Base-by-base conservation (phyloP, 2,888 invertebrate species). In the Zaprionus bogoriensis region DNA sequence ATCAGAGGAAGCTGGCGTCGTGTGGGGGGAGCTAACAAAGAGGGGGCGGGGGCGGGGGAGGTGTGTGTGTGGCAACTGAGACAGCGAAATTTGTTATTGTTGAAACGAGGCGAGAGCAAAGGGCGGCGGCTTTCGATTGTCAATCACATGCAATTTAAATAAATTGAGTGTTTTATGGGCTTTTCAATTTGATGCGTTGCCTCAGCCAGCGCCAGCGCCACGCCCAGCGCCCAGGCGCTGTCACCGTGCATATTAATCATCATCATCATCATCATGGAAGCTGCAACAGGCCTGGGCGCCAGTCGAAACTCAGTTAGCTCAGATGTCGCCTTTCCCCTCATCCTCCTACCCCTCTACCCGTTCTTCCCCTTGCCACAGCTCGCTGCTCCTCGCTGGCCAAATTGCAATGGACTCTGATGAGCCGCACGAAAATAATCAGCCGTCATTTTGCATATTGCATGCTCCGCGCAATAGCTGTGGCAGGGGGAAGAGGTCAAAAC, bases 101-200 rank as follows among this genome's bases (percentile, higher is more conserved):
- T 67, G 46, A 54, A 64, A 60, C 67, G 67, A 39, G 47, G 14
- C n/a, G 36, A 20, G 48, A 59, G 61, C 38, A 51, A 38, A 47
- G 61, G 45, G 55, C 51, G 22, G 20, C 12, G 57, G 30, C 53
- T 39, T 67, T 72, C 73, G 70, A 76, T 86, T 81, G 87, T 87
- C 83, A 83, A 87, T 87, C 87, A 83, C 74, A 76, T 79, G 86
- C 83, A 87, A 83, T 83, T 83, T 83, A 87, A 77, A 86, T 79
- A 86, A 87, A 87, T 83, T 82, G 83, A 87, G 87, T 83, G 86
- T 87, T 83, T 87, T 83, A 87, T 86, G 83, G 69, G 83, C 67
- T 83, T 86, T 87, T 86, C 87, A 86, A 83, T 87, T 87, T 85
- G 71, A 74, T 67, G 72, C 60, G 60, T 22, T 19, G 5, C 17